These are phyloP conservation scores for Thermophis baileyi DNA, from an alignment of 2,113 vertebrate species.

Conservation along the genomic window DNA sequence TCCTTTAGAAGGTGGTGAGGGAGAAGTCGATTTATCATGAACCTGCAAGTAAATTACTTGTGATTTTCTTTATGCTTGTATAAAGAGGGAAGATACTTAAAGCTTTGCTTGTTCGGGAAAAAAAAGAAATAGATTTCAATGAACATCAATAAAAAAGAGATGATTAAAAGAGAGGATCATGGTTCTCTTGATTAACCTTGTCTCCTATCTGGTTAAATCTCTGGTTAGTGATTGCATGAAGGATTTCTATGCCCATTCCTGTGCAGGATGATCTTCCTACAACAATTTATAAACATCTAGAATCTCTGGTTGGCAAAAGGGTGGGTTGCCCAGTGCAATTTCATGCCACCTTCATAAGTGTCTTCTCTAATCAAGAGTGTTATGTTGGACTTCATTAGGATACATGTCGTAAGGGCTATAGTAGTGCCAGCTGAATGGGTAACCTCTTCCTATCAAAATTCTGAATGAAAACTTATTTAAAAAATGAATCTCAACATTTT, in stretches of 20 bases:
- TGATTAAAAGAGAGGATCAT: neutral
- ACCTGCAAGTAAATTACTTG: neutral
- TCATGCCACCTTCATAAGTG: neutral
- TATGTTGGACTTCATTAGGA: neutral
- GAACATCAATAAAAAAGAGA: neutral
- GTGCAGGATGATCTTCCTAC: neutral
- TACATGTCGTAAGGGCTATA: neutral
- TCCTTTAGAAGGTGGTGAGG: neutral
- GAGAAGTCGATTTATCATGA: neutral
- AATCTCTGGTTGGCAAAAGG: neutral
- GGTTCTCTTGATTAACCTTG: neutral
- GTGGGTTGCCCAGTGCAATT: neutral
- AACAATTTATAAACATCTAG: neutral
- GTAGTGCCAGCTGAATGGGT: neutral
- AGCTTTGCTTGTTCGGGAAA: neutral
- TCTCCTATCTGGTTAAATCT: neutral
- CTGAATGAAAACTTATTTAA: neutral
- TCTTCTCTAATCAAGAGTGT: neutral
- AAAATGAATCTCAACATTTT: neutral
- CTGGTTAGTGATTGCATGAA: neutral
- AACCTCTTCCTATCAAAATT: neutral
- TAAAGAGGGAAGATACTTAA: neutral
- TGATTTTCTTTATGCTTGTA: neutral
- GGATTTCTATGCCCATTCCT: neutral
- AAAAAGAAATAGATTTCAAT: neutral